Evolutionary conservation across 2,888 invertebrate species (phyloP), one percentile per base, ranked within the genome.

Genomic region (Zygogramma bicolorata): DNA sequence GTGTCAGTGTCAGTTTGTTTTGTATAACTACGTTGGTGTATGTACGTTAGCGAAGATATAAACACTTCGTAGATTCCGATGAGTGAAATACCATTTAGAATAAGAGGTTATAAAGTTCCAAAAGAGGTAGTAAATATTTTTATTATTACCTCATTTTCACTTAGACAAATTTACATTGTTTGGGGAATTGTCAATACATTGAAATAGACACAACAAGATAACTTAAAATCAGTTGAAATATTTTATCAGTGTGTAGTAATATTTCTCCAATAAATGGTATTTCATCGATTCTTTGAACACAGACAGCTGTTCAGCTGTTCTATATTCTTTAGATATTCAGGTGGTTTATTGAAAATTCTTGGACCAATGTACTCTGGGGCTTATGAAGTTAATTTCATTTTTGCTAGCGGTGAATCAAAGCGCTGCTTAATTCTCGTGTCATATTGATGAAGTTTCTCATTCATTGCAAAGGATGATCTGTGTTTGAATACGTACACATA

Each of bases 271-370:
- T n/a, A n/a, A n/a, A n/a, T n/a, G n/a, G n/a, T n/a, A n/a, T n/a
- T n/a, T n/a, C n/a, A n/a, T n/a, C 59, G 3, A 29, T n/a, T 59
- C 31, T 29, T 59, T 29, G n/a, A 59, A 29, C 27, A 59, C 29
- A 59, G 29, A 27, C n/a, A n/a, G n/a, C n/a, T n/a, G n/a, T n/a
- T n/a, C 5, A 20, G 27, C 10, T 57, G 22, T 27, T 57, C 57
- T 57, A 27, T 27, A 25, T 57, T 15, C 57, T 27, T 59, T 59
- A 29, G n/a, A 31, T 27, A 31, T 27, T 29, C 59, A 10, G 10
- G 29, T 29, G 29, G n/a, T 59, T 59, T 59, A 59, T 59, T 59
- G 3, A 59, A 59, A 10, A 59, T 59, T 38, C 60, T 60, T 60
- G 34, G 31, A 20, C 60, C 58, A 15, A 59, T 27, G 58, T 59